phyloP scores from a whole-genome alignment of 2,113 vertebrate species.

The Leptobrachium leishanense region DNA sequence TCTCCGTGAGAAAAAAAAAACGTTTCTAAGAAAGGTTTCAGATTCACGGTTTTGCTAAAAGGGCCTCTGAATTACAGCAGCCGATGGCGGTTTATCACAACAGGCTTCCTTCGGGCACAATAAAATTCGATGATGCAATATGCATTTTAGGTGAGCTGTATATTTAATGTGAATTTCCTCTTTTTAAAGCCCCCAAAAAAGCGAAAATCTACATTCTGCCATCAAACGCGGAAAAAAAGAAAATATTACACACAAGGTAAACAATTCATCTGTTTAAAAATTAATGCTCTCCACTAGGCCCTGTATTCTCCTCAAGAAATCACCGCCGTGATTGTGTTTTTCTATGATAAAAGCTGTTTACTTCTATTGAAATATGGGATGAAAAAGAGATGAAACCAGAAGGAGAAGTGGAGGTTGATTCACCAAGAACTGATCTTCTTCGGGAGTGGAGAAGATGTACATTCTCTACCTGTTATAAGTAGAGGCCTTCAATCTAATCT shows the following conservation, averaged over 20 bases:
- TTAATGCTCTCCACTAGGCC: constrained; percentile 47
- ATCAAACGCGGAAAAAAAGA: constrained; percentile 25
- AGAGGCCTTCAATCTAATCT: no score
- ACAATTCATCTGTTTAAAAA: constrained; percentile 56
- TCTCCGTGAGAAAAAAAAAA: not conserved
- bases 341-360: not conserved
- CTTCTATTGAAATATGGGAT: no score
- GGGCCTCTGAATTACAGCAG: not conserved
- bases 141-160: not conserved
- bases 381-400: no score
- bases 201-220: constrained; percentile 28
- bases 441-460: no score
- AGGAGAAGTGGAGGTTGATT: no score
- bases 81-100: not conserved
- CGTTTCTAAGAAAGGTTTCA: constrained; percentile 7
- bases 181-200: constrained; percentile 51
- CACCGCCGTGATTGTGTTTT: not conserved
- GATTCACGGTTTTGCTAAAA: constrained; percentile 8
- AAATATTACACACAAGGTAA: constrained; percentile 42
- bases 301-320: not conserved
- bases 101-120: not conserved
- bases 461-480: no score
- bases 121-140: not conserved
- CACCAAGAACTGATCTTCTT: no score
- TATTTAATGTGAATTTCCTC: constrained; percentile 24